Percentiles rank a stretch among this genome's conserved stretches.
phyloP scores from a whole-genome alignment of 2,797 vertebrate genomes.

The Onychomys arenicola region DNA sequence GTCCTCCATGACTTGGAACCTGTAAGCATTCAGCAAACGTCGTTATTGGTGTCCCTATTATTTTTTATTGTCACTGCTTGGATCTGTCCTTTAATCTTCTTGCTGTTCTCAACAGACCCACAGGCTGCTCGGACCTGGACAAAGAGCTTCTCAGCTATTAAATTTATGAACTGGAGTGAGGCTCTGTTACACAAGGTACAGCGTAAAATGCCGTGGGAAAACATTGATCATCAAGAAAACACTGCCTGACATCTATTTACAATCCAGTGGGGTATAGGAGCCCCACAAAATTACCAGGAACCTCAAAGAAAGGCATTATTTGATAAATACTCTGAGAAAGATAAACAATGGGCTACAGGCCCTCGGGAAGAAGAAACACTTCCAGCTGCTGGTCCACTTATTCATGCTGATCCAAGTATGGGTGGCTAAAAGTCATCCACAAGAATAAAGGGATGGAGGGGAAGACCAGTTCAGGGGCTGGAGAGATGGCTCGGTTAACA shows the following conservation, averaged over 20 bases:
- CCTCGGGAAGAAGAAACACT: neutral
- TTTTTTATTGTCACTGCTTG: neutral
- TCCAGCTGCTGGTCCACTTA: neutral
- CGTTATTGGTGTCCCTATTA: neutral
- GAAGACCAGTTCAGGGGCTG: neutral
- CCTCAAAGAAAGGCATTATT: neutral
- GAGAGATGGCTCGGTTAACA: neutral
- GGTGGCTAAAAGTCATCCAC: rapidly evolving
- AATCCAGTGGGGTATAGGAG: neutral
- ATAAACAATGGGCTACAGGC: neutral
- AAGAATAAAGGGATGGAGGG: neutral
- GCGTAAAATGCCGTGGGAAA: slow-evolving; percentile 14
- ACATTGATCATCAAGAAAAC: slow-evolving; percentile 31
- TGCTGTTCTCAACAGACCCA: neutral
- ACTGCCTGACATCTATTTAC: slow-evolving; percentile 15
- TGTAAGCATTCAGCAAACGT: neutral
- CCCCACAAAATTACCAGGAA: slow-evolving; percentile 1
- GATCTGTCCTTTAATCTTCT: neutral
- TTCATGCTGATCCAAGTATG: neutral
- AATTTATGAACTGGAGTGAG: slow-evolving; percentile 35
- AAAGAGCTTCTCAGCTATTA: slow-evolving; percentile 53
- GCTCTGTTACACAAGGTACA: neutral
- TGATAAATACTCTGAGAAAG: slow-evolving; percentile 26
- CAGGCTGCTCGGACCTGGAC: neutral
- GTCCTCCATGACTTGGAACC: neutral